Base-by-base conservation (phyloP, 1,140 invertebrate species). In the Thaumetopoea pityocampa region DNA sequence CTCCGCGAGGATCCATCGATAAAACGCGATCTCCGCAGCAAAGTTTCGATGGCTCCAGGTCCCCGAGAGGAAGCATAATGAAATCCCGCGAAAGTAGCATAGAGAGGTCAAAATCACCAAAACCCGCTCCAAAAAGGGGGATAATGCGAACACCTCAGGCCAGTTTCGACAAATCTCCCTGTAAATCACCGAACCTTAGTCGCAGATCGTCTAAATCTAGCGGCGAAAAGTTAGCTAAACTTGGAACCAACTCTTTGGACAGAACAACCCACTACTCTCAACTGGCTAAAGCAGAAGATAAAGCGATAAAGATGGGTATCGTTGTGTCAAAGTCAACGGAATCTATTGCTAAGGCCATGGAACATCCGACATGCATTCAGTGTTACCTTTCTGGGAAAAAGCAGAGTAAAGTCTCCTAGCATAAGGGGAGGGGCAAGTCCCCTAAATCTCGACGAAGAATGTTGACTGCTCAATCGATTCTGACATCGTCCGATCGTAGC, bases 321-420 rank as follows among this genome's bases (percentile, higher is more conserved):
- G 80, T 86, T 0, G 83, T 86, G 3, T 86, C 85, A 1, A 85
- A 86, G 42, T 86, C 85, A 37, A 87, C 76, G 6, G 85, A 82
- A 52, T 83, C 73, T 20, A 87, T 80, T 46, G 76, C 76, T 43
- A 86, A 85, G 84, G 82, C 86, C 66, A 85, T 90, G 12, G 89
- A 91, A 48, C 87, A 89, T 35, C 88, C 89, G 12, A 90, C 89
- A 10, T 91, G 90, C 76, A 88, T 91, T 38, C 88, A 91, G 57
- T 91, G 89, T 53, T 88, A 88, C 67, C 67, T 88, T 2, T 87
- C 86, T 16, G 86, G 85, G 34, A 88, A 90, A 61, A 88, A 86
- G 28, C 87, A 88, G 61, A 87, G 72, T 65, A 86, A 84, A 84
- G 76, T 76, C 30, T 88, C 87, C 84, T 88, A 89, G 87, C 88